Evolutionary conservation across 2,888 invertebrate genomes (phyloP).

Genomic region (Muscina levida): DNA sequence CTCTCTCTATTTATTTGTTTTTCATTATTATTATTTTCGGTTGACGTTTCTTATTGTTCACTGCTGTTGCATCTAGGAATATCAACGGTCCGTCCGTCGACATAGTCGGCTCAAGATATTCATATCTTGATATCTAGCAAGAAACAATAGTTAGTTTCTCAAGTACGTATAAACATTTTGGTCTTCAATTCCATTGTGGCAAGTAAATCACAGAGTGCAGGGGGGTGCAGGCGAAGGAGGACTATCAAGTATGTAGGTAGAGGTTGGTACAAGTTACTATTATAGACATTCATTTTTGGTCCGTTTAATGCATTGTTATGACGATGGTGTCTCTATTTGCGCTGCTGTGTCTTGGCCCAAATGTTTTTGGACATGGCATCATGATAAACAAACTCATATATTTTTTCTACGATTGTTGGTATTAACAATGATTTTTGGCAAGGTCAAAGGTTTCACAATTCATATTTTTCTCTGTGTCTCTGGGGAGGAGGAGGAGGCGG

Average conservation of each 20-base stretch:
- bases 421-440: conserved; percentile 54
- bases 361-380: not conserved
- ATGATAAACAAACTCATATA: not conserved
- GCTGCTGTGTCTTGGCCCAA: not conserved
- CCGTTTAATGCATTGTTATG: conserved; percentile 9
- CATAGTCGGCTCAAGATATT: not conserved
- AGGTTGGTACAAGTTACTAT: no score
- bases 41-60: conserved; percentile 39
- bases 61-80: conserved; percentile 36
- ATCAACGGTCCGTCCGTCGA: not conserved
- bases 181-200: conserved; percentile 29
- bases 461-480: not conserved
- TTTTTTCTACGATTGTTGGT: conserved; percentile 1
- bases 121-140: not conserved
- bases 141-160: conserved; percentile 27
- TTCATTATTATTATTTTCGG: conserved; percentile 17
- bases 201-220: not conserved
- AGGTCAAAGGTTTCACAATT: conserved; percentile 54
- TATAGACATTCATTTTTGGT: conserved; percentile 16
- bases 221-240: not conserved
- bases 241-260: no score
- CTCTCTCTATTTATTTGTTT: conserved; percentile 20
- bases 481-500: no score
- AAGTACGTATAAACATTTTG: conserved; percentile 31
- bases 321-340: conserved; percentile 15